Conservation (phyloP, 2,888 invertebrate genomes). For the Standfussiana lucernea region DNA sequence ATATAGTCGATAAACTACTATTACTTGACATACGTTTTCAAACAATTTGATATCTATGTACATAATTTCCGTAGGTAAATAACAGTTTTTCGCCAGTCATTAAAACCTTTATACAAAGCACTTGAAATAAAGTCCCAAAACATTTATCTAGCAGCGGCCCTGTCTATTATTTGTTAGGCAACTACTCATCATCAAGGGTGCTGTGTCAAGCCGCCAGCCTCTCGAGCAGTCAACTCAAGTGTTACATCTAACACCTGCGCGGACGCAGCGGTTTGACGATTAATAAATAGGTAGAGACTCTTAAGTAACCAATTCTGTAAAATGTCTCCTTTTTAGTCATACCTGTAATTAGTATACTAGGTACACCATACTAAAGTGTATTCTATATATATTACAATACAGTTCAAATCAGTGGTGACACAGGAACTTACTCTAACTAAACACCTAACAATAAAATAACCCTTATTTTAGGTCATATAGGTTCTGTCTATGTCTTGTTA, state of each 20-base stretch:
- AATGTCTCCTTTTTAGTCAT: no score
- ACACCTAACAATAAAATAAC: background rate
- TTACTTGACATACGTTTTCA: background rate
- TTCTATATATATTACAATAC: no score
- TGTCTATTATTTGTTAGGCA: slow-evolving; percentile 27
- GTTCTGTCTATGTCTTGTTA: background rate
- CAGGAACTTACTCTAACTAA: background rate
- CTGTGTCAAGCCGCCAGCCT: slow-evolving; percentile 43
- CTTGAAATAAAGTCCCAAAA: slow-evolving; percentile 28
- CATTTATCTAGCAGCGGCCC: slow-evolving; percentile 20
- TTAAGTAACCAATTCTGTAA: background rate
- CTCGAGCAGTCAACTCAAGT: slow-evolving; percentile 50
- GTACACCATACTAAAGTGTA: background rate
- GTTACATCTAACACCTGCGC: slow-evolving; percentile 61
- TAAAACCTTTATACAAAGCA: background rate
- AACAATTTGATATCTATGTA: background rate
- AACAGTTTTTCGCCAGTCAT: background rate
- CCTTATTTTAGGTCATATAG: background rate
- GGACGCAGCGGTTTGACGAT: slow-evolving; percentile 20
- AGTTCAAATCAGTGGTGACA: no score
- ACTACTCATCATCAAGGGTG: slow-evolving; percentile 21
- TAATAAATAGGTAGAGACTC: slow-evolving; percentile 35
- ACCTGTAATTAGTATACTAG: background rate
- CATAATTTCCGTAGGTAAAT: background rate
- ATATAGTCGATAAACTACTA: background rate